Conservation (phyloP, 53 echinoderm and acorn worm genomes). For the Apostichopus leukothele region DNA sequence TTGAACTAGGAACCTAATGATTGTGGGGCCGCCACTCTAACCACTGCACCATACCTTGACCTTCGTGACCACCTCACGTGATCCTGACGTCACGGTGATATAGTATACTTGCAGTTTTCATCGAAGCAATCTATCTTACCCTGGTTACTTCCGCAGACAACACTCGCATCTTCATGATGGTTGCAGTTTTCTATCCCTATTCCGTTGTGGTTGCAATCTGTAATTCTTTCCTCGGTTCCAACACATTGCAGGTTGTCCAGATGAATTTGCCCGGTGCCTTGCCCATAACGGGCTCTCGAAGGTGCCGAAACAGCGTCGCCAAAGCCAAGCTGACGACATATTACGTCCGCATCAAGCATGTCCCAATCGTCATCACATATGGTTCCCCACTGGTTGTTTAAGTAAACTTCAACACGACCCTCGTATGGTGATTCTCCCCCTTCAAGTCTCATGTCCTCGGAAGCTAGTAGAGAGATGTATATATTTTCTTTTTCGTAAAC, state of each 20-base stretch:
- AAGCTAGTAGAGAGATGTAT: neutral
- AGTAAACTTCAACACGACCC: constrained; percentile 66
- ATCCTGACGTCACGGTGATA: too few species aligned
- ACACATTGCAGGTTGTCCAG: constrained; percentile 58
- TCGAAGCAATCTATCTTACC: neutral
- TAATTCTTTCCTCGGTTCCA: constrained; percentile 56
- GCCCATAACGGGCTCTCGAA: constrained; percentile 44
- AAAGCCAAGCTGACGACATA: constrained; percentile 64
- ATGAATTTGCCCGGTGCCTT: constrained; percentile 42
- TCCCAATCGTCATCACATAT: constrained; percentile 64
- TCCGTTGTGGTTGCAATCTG: constrained; percentile 50
- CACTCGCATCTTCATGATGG: constrained; percentile 59
- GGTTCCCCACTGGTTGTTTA: constrained; percentile 64
- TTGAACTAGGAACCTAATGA: too few species aligned
- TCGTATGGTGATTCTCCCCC: constrained; percentile 46
- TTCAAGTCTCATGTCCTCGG: constrained; percentile 40
- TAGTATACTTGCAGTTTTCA: too few species aligned
- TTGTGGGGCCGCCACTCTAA: too few species aligned
- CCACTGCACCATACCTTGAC: too few species aligned
- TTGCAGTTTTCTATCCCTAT: constrained; percentile 50
- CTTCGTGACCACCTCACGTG: too few species aligned
- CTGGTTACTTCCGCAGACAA: constrained; percentile 39
- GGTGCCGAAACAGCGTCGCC: constrained; percentile 52
- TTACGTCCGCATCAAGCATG: constrained; percentile 50
- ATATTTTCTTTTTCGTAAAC: too few species aligned